These are phyloP conservation scores for Epistrophe grossulariae DNA, from an alignment of 2,888 invertebrate species.

Conservation along the genomic window DNA sequence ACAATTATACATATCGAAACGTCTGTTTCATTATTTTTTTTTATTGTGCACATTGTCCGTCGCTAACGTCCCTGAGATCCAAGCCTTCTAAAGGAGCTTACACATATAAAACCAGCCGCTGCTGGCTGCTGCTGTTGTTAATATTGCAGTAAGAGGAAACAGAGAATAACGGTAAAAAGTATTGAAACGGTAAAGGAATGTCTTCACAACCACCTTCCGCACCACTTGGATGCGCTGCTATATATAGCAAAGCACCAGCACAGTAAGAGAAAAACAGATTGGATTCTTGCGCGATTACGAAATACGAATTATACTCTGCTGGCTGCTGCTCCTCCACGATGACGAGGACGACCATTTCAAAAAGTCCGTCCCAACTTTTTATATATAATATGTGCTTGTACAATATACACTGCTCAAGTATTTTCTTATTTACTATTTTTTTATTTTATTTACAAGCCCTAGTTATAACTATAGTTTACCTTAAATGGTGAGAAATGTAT, in stretches of 20 bases:
- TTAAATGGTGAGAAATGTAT: conserved; percentile 7
- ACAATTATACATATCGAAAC: conserved; percentile 39
- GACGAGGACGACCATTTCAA: conserved; percentile 53
- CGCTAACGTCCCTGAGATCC: conserved; percentile 59
- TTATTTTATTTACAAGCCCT: conserved; percentile 30
- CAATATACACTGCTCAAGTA: background rate
- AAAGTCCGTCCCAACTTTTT: conserved; percentile 59
- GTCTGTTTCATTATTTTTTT: conserved; percentile 66
- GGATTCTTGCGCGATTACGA: conserved; percentile 39
- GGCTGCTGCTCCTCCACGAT: conserved; percentile 5
- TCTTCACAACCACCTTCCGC: conserved; percentile 59
- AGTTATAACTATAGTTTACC: conserved; percentile 29
- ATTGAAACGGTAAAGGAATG: conserved; percentile 50
- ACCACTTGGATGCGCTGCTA: conserved; percentile 41
- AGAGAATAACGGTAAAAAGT: conserved; percentile 27
- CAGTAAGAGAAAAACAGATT: conserved; percentile 52
- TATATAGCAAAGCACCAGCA: conserved; percentile 18
- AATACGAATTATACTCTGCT: conserved; percentile 21
- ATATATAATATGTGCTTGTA: conserved; percentile 49
- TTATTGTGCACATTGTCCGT: conserved; percentile 62
- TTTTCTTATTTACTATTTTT: conserved; percentile 40
- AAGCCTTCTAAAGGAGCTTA: conserved; percentile 30
- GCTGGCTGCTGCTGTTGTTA: conserved; percentile 14
- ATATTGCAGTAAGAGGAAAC: conserved; percentile 29
- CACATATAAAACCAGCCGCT: conserved; percentile 28